Evolutionary conservation across 2,888 invertebrate genomes (phyloP).

Genomic region (Tipula vernalis): DNA sequence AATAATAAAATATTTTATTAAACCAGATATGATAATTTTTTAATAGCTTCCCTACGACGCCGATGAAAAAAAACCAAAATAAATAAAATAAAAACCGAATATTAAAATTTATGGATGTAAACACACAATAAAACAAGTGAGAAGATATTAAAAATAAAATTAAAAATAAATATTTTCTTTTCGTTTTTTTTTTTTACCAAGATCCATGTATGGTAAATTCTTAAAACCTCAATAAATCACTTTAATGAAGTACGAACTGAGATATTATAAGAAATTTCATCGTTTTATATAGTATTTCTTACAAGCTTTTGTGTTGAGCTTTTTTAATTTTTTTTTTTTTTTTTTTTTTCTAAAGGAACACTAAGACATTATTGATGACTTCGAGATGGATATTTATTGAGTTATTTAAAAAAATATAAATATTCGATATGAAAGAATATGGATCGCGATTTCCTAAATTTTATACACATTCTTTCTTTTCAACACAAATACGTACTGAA

Average conservation of each 20-base stretch:
- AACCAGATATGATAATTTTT: conserved; percentile 1
- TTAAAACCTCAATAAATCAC: conserved; percentile 4
- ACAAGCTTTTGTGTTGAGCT: not conserved
- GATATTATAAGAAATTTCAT: not conserved
- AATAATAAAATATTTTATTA: not conserved
- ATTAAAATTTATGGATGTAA: conserved; percentile 4
- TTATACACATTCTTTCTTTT: not conserved
- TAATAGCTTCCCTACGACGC: conserved; percentile 4
- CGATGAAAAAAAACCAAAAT: not conserved
- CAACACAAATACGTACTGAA: not conserved
- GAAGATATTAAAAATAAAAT: not conserved
- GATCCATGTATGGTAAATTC: not conserved
- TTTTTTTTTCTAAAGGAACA: not conserved
- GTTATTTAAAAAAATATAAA: not conserved
- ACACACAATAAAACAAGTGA: conserved; percentile 4
- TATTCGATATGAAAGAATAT: not conserved
- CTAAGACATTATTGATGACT: not conserved
- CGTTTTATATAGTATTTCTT: not conserved
- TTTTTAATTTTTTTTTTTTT: not conserved
- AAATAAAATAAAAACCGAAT: not conserved
- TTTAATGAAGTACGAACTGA: not conserved
- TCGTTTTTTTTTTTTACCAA: not conserved
- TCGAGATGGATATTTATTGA: not conserved
- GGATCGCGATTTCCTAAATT: not conserved
- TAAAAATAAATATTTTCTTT: conserved; percentile 4